Percentiles rank a stretch among this genome's conserved stretches.
Conservation (phyloP, 2,113 vertebrate genomes). For the Scomber scombrus region DNA sequence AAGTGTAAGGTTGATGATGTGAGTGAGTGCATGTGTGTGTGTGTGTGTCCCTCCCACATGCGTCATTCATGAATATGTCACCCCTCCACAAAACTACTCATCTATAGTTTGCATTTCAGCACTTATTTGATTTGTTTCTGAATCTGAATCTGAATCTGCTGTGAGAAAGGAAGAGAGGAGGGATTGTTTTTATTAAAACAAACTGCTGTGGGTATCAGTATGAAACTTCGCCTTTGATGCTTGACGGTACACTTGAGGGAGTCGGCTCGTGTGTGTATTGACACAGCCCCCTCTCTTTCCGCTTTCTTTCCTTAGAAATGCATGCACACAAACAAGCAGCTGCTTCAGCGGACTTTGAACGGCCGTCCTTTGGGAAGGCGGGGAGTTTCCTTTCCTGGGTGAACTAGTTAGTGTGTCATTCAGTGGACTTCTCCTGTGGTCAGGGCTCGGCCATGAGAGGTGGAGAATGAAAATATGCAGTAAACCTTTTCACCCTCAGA, state of each 20-base stretch:
- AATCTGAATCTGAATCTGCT: background rate
- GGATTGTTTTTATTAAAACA: slow-evolving; percentile 46
- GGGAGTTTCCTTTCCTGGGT: slow-evolving; percentile 80
- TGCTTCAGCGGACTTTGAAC: slow-evolving; percentile 67
- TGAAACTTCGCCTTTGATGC: slow-evolving; percentile 53
- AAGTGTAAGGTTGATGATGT: slow-evolving; percentile 13
- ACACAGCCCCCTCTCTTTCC: slow-evolving; percentile 38
- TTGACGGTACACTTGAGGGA: slow-evolving; percentile 23
- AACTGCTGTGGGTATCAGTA: slow-evolving; percentile 40
- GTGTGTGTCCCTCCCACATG: slow-evolving; percentile 24
- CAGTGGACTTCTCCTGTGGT: slow-evolving; percentile 44
- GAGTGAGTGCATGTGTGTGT: background rate
- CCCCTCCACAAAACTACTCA: slow-evolving; percentile 21
- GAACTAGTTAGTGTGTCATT: slow-evolving; percentile 58
- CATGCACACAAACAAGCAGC: slow-evolving; percentile 54
- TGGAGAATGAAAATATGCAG: slow-evolving; percentile 58
- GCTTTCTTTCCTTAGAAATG: slow-evolving; percentile 21
- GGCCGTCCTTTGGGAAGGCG: slow-evolving; percentile 54
- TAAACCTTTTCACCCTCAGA: slow-evolving; percentile 38
- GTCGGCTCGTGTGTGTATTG: slow-evolving; percentile 49
- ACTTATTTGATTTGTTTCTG: slow-evolving; percentile 3
- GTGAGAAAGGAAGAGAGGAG: slow-evolving; percentile 24
- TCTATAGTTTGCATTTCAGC: slow-evolving; percentile 41
- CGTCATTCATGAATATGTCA: slow-evolving; percentile 57
- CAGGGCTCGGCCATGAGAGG: slow-evolving; percentile 23